phyloP scores from a whole-genome alignment of 2,113 vertebrate genomes.

The Gymnogyps californianus region DNA sequence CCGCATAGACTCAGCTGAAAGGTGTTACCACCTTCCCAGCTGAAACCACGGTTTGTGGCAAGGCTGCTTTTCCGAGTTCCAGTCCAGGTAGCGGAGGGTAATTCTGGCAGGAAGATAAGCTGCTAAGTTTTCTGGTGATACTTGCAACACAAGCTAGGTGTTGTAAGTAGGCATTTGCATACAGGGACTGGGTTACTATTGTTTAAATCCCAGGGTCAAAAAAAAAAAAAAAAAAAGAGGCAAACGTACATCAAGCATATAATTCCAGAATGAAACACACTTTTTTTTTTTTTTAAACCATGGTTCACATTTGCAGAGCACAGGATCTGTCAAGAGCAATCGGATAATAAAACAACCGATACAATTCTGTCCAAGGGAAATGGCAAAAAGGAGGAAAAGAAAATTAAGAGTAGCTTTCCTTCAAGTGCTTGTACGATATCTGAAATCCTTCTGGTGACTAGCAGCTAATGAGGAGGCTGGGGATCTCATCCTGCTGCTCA shows the following conservation, averaged over 20 bases:
- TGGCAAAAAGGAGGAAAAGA: neutral
- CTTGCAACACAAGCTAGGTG: neutral
- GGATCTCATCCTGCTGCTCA: neutral
- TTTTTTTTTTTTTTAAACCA: neutral
- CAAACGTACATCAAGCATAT: neutral
- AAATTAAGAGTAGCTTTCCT: neutral
- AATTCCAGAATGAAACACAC: neutral
- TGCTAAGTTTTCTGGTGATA: neutral
- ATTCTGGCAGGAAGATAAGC: neutral
- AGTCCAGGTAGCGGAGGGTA: neutral
- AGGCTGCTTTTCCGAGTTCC: neutral
- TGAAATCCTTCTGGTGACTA: neutral
- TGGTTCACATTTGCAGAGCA: neutral
- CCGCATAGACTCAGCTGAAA: neutral
- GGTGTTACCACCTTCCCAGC: neutral
- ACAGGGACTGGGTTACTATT: neutral
- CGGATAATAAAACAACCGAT: neutral
- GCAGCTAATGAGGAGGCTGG: neutral
- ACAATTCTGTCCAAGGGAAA: neutral
- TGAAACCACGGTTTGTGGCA: neutral
- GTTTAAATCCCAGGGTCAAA: neutral
- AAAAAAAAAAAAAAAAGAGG: neutral
- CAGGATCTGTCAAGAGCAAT: neutral
- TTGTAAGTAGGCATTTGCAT: neutral
- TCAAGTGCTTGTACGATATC: neutral